These are phyloP conservation scores for Sinocyclocheilus rhinocerous DNA, from an alignment of 2,113 vertebrate species.

Conservation along the genomic window DNA sequence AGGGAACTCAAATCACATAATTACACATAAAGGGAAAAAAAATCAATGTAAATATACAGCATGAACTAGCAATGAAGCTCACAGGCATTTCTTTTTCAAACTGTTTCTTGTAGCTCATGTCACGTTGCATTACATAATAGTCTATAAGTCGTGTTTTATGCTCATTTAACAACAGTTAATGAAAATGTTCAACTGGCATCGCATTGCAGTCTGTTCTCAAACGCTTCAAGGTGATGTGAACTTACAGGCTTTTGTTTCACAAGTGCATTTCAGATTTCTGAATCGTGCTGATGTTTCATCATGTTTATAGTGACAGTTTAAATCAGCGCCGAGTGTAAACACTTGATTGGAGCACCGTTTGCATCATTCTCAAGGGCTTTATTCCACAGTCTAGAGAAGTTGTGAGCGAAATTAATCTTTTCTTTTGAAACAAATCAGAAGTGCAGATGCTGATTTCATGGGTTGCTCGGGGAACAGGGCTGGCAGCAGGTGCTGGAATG, in stretches of 20 bases:
- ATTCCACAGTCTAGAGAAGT: background rate
- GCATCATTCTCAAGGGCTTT: slow-evolving; percentile 26
- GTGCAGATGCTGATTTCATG: slow-evolving; percentile 47
- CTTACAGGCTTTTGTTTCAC: background rate
- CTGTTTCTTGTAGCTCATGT: background rate
- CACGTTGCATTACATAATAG: slow-evolving; percentile 8
- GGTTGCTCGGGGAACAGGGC: slow-evolving; percentile 48
- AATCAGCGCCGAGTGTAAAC: slow-evolving; percentile 1
- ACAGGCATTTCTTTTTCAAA: background rate
- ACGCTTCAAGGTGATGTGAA: background rate
- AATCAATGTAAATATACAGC: background rate
- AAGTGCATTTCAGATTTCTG: background rate
- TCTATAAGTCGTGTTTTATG: background rate
- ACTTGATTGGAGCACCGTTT: slow-evolving; percentile 32
- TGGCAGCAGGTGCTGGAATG: slow-evolving; percentile 62
- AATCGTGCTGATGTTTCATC: slow-evolving; percentile 25
- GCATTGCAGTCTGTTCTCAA: background rate
- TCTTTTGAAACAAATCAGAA: slow-evolving; percentile 27
- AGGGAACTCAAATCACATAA: background rate
- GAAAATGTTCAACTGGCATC: slow-evolving; percentile 8
- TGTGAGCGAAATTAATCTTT: background rate
- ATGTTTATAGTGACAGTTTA: slow-evolving; percentile 19
- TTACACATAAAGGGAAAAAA: background rate
- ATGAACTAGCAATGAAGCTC: background rate
- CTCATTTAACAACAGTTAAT: background rate